Conservation (phyloP, 2,888 invertebrate genomes). For the Xylota sylvarum region DNA sequence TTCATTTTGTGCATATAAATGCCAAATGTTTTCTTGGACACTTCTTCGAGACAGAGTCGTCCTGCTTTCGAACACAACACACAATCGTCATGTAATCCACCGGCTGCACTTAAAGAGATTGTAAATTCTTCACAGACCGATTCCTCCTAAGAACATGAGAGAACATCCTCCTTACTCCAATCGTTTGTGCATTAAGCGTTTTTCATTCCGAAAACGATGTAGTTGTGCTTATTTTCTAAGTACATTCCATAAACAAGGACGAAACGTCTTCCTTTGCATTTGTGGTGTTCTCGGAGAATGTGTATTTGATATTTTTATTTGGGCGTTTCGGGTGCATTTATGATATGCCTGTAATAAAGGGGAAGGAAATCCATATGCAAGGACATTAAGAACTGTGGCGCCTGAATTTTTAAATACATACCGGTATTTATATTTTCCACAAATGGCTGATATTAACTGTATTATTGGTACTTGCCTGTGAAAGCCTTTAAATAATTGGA, state of each 20-base stretch:
- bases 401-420: slow-evolving; percentile 60
- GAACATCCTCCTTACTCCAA: not conserved
- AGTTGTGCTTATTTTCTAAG: slow-evolving; percentile 39
- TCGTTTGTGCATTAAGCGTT: slow-evolving; percentile 29
- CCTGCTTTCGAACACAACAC: slow-evolving; percentile 32
- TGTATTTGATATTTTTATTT: slow-evolving; percentile 29
- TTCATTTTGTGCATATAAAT: slow-evolving; percentile 20
- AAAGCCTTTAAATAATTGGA: slow-evolving; percentile 55
- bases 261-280: slow-evolving; percentile 5
- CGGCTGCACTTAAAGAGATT: slow-evolving; percentile 71
- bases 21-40: slow-evolving; percentile 35
- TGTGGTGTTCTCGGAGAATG: slow-evolving; percentile 16
- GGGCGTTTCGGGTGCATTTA: slow-evolving; percentile 17
- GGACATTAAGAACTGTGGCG: slow-evolving; percentile 63
- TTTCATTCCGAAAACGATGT: slow-evolving; percentile 25
- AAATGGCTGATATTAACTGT: slow-evolving; percentile 29
- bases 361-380: slow-evolving; percentile 50
- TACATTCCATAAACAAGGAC: slow-evolving; percentile 61
- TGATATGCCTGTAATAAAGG: slow-evolving; percentile 43
- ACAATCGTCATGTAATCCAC: slow-evolving; percentile 72
- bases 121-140: slow-evolving; percentile 61
- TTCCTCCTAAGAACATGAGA: slow-evolving; percentile 50
- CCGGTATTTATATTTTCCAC: slow-evolving; percentile 1
- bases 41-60: slow-evolving; percentile 36
- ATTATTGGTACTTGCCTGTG: slow-evolving; percentile 34